Evolutionary conservation across 2,888 invertebrate species (phyloP).

Genomic region (Archips xylosteana): DNA sequence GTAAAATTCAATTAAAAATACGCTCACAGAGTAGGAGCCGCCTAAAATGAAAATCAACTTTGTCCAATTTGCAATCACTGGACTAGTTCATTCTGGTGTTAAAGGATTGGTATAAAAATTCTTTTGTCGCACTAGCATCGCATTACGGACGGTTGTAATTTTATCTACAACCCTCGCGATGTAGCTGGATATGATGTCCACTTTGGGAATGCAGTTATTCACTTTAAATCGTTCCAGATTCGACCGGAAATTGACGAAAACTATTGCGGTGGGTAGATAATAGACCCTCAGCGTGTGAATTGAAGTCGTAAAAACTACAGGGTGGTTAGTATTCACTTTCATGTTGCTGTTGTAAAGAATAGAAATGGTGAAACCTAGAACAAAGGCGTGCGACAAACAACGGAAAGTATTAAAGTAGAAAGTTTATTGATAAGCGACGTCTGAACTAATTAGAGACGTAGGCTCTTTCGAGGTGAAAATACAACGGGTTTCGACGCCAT

Average conservation of each 20-base stretch:
- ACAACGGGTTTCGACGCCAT: conserved; percentile 30
- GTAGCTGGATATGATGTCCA: conserved; percentile 5
- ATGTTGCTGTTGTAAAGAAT: conserved; percentile 11
- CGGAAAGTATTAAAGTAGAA: conserved; percentile 34
- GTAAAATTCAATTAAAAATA: conserved; percentile 32
- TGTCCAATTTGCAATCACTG: background rate
- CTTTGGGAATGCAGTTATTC: conserved; percentile 22
- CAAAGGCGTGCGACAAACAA: conserved; percentile 27
- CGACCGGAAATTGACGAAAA: conserved; percentile 41
- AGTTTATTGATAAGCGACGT: conserved; percentile 40
- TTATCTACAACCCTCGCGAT: conserved; percentile 10
- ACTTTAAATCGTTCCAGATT: conserved; percentile 36
- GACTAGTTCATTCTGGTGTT: background rate
- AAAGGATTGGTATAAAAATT: background rate
- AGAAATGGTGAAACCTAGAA: conserved; percentile 3
- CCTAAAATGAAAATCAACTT: conserved; percentile 21
- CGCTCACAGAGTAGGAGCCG: conserved; percentile 16
- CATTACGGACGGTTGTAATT: background rate
- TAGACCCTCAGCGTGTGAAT: conserved; percentile 36
- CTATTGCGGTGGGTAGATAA: conserved; percentile 40
- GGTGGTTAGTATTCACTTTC: conserved; percentile 18
- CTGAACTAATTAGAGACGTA: conserved; percentile 31
- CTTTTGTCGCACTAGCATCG: background rate
- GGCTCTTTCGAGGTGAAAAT: conserved; percentile 32
- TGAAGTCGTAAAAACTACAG: conserved; percentile 25